Evolutionary conservation across 2,113 vertebrate species (phyloP).

Genomic region (Emydocephalus ijimae): DNA sequence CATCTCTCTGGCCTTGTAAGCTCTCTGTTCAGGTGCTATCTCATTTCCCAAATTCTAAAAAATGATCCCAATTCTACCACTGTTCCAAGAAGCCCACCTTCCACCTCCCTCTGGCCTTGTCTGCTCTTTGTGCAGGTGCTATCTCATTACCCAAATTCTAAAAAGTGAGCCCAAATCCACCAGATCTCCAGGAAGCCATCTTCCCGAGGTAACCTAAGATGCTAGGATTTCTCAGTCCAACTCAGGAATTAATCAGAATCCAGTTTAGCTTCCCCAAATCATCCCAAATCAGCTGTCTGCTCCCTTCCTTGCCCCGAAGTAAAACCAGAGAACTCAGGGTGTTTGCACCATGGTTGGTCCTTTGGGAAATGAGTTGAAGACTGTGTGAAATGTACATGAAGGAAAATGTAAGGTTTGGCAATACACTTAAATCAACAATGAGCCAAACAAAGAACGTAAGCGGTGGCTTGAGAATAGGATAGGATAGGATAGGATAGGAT

Average conservation of each 20-base stretch:
- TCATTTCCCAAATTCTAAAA: not conserved
- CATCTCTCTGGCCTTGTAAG: too few species aligned
- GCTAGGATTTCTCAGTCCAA: not conserved
- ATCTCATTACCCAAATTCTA: not conserved
- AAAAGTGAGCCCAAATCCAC: not conserved
- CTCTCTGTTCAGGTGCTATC: too few species aligned
- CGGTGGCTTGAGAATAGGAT: too few species aligned
- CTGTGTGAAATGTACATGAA: slow-evolving; percentile 45
- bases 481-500: too few species aligned
- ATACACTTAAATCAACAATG: too few species aligned
- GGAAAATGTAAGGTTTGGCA: not conserved
- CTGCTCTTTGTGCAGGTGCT: too few species aligned
- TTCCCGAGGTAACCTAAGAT: too few species aligned
- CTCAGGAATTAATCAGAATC: not conserved
- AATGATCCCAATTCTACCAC: not conserved
- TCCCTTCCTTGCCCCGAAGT: not conserved
- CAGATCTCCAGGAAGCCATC: too few species aligned
- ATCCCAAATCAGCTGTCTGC: not conserved
- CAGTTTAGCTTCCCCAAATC: not conserved
- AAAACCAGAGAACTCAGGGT: not conserved
- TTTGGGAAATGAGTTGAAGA: not conserved
- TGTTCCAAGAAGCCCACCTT: too few species aligned
- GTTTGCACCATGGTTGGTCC: not conserved
- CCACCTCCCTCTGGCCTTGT: too few species aligned
- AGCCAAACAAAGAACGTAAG: too few species aligned